Percentiles rank a stretch among this genome's conserved stretches.
These are phyloP conservation scores for Mandrillus leucophaeus DNA, from an alignment of 2,113 vertebrate species.

Conservation along the genomic window DNA sequence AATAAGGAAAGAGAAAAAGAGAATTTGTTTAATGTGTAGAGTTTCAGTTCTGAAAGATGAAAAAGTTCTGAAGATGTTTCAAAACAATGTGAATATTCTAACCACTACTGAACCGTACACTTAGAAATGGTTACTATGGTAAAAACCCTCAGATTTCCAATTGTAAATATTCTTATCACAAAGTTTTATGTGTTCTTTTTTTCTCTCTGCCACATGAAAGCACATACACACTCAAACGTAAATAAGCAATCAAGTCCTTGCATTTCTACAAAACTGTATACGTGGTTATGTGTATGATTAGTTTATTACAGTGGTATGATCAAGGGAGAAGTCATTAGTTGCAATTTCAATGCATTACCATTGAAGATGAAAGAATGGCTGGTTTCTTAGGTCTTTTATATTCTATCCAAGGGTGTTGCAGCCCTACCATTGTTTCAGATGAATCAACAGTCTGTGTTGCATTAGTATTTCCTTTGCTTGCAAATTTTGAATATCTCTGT, in stretches of 20 bases:
- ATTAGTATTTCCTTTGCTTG: conserved; percentile 2
- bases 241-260: not conserved
- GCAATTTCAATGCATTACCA: not conserved
- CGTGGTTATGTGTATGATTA: not conserved
- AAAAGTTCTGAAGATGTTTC: not conserved
- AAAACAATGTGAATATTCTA: not conserved
- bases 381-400: not conserved
- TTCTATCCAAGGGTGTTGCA: not conserved
- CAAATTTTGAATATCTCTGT: not conserved
- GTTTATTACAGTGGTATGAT: not conserved
- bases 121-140: not conserved
- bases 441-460: not conserved
- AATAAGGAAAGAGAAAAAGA: not conserved
- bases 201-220: not conserved
- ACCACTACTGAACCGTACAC: not conserved
- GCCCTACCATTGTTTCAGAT: not conserved
- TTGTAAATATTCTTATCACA: not conserved
- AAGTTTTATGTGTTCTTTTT: not conserved
- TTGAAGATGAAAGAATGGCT: not conserved
- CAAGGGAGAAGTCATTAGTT: not conserved
- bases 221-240: not conserved
- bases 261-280: not conserved
- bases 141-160: not conserved
- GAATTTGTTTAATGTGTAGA: not conserved
- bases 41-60: not conserved